Percentiles rank a stretch among this genome's conserved stretches.
Evolutionary conservation across 2,888 invertebrate genomes (phyloP).

Genomic region (Torymus texanus): DNA sequence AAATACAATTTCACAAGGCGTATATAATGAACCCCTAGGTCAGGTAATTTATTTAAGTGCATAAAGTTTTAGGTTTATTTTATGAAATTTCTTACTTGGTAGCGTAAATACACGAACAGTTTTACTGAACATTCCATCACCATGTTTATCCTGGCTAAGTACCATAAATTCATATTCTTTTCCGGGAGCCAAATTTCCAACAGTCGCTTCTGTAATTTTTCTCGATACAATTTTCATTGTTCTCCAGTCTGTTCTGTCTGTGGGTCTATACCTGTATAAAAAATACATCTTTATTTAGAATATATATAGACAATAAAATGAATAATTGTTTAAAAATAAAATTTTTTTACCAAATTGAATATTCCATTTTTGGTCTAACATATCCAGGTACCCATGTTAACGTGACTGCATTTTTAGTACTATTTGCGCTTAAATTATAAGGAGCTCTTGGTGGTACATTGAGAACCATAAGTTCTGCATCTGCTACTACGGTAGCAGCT

Average conservation of each 20-base stretch:
- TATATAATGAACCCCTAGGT: slow-evolving; percentile 25
- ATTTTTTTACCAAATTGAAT: slow-evolving; percentile 84
- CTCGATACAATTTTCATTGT: slow-evolving; percentile 85
- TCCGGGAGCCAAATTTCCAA: slow-evolving; percentile 85
- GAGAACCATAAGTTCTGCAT: slow-evolving; percentile 88
- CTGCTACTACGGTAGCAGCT: slow-evolving; percentile 88
- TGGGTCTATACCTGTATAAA: slow-evolving; percentile 80
- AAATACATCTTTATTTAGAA: not conserved
- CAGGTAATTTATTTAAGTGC: not conserved
- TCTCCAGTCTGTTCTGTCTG: slow-evolving; percentile 87
- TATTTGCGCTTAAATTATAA: slow-evolving; percentile 87
- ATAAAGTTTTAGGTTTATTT: not conserved
- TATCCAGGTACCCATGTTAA: slow-evolving; percentile 90
- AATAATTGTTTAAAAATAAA: not conserved
- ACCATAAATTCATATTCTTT: slow-evolving; percentile 94
- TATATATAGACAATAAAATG: too few relatives aligned
- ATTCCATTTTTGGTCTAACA: slow-evolving; percentile 86
- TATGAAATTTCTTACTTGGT: slow-evolving; percentile 67
- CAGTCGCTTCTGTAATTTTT: slow-evolving; percentile 85
- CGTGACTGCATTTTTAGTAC: slow-evolving; percentile 83
- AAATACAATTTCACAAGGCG: not conserved
- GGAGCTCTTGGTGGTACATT: slow-evolving; percentile 94
- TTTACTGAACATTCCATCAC: slow-evolving; percentile 94
- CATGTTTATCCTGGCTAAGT: slow-evolving; percentile 88
- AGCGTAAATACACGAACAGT: slow-evolving; percentile 85